Evolutionary conservation across 2,888 invertebrate genomes (phyloP).

Genomic region (Ochropleura leucogaster): DNA sequence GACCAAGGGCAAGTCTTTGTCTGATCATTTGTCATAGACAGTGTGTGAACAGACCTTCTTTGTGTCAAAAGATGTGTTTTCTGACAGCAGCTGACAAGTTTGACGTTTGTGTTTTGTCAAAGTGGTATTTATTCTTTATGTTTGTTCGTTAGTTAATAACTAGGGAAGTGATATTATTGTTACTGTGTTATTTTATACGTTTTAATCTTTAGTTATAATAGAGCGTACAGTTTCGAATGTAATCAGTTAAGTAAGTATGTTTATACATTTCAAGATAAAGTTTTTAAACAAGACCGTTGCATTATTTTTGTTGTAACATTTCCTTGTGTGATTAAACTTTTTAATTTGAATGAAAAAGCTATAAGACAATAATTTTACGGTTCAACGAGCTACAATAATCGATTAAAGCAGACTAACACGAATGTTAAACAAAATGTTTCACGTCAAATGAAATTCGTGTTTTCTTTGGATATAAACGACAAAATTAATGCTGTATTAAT

Average conservation of each 20-base stretch:
- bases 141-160: conserved; percentile 19
- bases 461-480: conserved; percentile 33
- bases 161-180: conserved; percentile 46
- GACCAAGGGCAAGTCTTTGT: conserved; percentile 68
- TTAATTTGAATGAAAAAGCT: conserved; percentile 15
- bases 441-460: conserved; percentile 25
- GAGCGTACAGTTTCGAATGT: conserved; percentile 25
- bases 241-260: conserved; percentile 11
- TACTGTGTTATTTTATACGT: conserved; percentile 20
- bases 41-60: not conserved
- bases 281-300: not conserved
- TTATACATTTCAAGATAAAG: not conserved
- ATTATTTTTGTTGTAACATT: not conserved
- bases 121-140: conserved; percentile 3
- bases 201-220: not conserved
- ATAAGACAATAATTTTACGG: conserved; percentile 33
- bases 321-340: conserved; percentile 5
- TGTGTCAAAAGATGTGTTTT: not conserved
- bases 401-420: conserved; percentile 17
- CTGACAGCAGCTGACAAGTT: not conserved
- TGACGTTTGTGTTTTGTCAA: conserved; percentile 13
- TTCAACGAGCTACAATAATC: conserved; percentile 48
- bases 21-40: conserved; percentile 61
- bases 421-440: conserved; percentile 22
- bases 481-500: conserved; percentile 44